Base-by-base conservation (phyloP, 2,888 invertebrate species). In the Xylota sylvarum region DNA sequence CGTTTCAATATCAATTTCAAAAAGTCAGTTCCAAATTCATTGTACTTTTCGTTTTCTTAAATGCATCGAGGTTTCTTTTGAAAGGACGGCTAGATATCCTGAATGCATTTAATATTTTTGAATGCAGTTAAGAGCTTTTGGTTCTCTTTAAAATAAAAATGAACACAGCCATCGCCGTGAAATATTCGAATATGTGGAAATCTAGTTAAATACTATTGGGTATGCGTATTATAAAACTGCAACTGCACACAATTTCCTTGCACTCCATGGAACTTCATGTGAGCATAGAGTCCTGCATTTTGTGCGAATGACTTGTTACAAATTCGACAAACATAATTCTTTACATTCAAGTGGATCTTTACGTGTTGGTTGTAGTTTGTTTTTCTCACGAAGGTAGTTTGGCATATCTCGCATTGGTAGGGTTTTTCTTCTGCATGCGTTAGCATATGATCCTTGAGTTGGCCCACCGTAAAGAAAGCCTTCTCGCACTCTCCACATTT, bases 321-420 rank as follows among this genome's bases (percentile, higher is more conserved):
- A 58, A 88, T 79, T 27, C 64, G 72, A 60, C 89, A 89, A n/a
- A 73, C 52, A 55, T 88, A 88, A 12, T 83, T 32, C 46, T 88
- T 88, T 1, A 80, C 84, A 7, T 81, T 78, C 0, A 86, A 82
- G 56, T 89, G 89, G 46, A 88, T 80, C 55, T 89, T 91, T 56
- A 90, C 62, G 62, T 91, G 91, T 40, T 90, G 90, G n/a, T 88
- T 90, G 60, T 89, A 90, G 60, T 90, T 90, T 55, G 90, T 90
- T 67, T 89, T 90, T 12, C 90, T 89, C 37, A 89, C 78, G 67
- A 91, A 92, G 1, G 88, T 73, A 0, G 89, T 82, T 2, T 80
- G 70, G 30, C 91, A 92, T 4, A 89, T 40, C 2, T 89, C 46
- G 50, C 92, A 92, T 12, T 88, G 86, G 10, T 87, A 89, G 0